Evolutionary conservation across 2,797 vertebrate genomes (phyloP), one percentile per base, ranked within the genome.

Genomic region (Schizothorax lantsangensis): DNA sequence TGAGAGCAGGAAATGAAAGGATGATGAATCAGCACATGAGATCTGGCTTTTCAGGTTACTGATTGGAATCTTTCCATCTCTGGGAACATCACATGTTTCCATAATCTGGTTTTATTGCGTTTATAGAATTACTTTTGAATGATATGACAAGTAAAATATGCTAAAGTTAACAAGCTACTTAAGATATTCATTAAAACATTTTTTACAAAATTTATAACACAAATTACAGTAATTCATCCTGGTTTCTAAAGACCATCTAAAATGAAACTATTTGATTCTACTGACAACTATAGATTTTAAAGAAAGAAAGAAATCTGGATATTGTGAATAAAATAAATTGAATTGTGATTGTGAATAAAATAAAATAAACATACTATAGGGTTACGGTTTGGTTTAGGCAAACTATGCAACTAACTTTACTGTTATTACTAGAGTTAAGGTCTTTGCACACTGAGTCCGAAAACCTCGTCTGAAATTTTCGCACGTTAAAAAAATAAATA

Each of bases 1-100:
- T 98, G 74, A 84, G 47, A 3, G 88, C 38, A 91, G 47, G 78
- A 62, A 86, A 2, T 64, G 30, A 79, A 30, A 3, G 47, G 26
- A 38, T 57, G 38, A 59, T 30, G 19, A 45, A 30, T 57, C 19
- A 23, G 8, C 12, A 45, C 11, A 38, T 1, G 2, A 81, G 1
- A 72, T 3, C 66, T 49, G 23, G 30, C 30, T 69, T 11, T 69
- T 69, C 64, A 40, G 33, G 47, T 82, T 71, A 12, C 23, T 19
- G 5, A 38, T 26, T 8, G 33, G 0, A 71, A 82, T 6, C 12
- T 26, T 45, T 45, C 71, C 23, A 26, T 8, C 23, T 26, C 1
- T 26, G 43, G 15, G 1, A 8, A 52, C 2, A 40, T 62, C 36
- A 40, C 17, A 40, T 17, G 23, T 43, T 40, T 79, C 36, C 14